A percentile compares a stretch with the other conserved stretches of the same genome.
Conservation (phyloP, 2,888 invertebrate species). For the Dicranocentrus wangi region DNA sequence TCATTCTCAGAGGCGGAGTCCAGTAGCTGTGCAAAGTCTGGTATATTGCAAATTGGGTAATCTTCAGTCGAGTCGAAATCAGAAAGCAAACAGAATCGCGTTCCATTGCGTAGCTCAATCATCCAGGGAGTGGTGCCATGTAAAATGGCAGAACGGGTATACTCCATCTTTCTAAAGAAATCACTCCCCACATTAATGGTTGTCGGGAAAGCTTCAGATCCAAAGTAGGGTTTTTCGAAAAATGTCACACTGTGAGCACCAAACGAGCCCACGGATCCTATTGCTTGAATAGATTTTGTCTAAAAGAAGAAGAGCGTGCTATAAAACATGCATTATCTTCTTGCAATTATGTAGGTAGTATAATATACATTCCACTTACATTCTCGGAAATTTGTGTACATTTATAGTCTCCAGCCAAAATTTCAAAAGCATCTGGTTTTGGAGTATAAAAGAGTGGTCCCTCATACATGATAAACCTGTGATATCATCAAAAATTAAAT, state of each 20-base stretch:
- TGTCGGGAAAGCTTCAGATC: slow-evolving; percentile 39
- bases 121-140: slow-evolving; percentile 26
- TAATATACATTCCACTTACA: slow-evolving; percentile 18
- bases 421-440: slow-evolving; percentile 19
- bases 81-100: slow-evolving; percentile 31
- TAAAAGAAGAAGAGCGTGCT: slow-evolving; percentile 18
- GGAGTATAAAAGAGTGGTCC: slow-evolving; percentile 24
- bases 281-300: slow-evolving; percentile 49
- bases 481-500: neutral
- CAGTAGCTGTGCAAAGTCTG: too few species aligned
- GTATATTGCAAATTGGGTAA: too few species aligned
- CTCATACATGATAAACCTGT: slow-evolving; percentile 38
- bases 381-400: slow-evolving; percentile 37
- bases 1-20: too few species aligned
- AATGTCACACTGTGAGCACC: slow-evolving; percentile 41
- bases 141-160: slow-evolving; percentile 36
- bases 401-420: slow-evolving; percentile 27
- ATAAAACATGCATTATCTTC: neutral
- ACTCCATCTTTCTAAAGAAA: slow-evolving; percentile 44
- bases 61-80: slow-evolving; percentile 37
- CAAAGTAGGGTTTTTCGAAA: slow-evolving; percentile 50
- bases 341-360: neutral
- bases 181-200: slow-evolving; percentile 34
- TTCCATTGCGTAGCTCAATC: slow-evolving; percentile 18
- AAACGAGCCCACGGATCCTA: slow-evolving; percentile 37